A percentile compares a stretch with the other conserved stretches of the same genome.
Conservation (phyloP, 2,113 vertebrate genomes). For the Accipiter cooperii region DNA sequence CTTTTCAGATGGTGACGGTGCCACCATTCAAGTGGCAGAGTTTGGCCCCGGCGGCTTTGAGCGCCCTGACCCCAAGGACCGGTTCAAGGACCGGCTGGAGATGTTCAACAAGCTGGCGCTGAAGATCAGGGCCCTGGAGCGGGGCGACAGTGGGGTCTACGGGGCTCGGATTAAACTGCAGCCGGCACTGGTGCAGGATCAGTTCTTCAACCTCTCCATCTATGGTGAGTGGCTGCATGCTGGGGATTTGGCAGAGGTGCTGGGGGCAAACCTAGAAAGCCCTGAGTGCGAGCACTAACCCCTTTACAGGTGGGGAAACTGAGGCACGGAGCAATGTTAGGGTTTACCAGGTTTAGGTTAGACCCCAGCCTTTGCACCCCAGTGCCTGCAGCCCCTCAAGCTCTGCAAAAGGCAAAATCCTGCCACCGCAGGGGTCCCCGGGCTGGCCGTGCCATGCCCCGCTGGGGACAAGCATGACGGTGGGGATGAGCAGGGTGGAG, state of each 20-base stretch:
- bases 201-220: not conserved
- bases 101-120: not conserved
- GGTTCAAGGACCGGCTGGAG: not conserved
- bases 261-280: not conserved
- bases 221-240: not conserved
- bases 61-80: not conserved
- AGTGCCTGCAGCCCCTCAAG: not conserved
- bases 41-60: fast-evolving
- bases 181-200: not conserved
- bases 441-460: not conserved
- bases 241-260: not conserved
- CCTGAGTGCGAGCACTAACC: fast-evolving
- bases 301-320: not conserved
- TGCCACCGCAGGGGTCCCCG: not conserved
- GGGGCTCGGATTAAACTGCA: not conserved
- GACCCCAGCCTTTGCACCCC: not conserved
- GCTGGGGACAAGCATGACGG: fast-evolving
- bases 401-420: not conserved
- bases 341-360: not conserved
- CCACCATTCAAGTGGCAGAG: not conserved
- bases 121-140: not conserved
- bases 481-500: not conserved
- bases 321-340: not conserved
- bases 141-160: not conserved
- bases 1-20: fast-evolving